These are phyloP conservation scores for Lathronympha strigana DNA, from an alignment of 2,888 invertebrate genomes.

Conservation along the genomic window DNA sequence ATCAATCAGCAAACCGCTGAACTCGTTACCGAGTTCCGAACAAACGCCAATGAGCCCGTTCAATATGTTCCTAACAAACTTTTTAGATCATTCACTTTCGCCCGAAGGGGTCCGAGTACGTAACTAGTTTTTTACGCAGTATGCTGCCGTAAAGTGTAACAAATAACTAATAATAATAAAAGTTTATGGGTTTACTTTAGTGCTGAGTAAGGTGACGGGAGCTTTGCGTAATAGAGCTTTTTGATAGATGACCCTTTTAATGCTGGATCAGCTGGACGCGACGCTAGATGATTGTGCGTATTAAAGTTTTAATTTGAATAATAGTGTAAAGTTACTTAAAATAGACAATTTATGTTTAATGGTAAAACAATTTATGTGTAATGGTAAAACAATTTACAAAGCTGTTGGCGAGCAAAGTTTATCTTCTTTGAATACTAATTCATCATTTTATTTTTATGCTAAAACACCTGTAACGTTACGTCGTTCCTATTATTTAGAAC, in stretches of 20 bases:
- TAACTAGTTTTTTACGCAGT: conserved; percentile 52
- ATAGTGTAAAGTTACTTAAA: neutral
- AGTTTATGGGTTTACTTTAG: conserved; percentile 39
- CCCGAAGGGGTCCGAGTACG: conserved; percentile 59
- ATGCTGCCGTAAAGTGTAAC: conserved; percentile 36
- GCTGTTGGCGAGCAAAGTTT: neutral
- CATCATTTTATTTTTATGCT: too few species aligned
- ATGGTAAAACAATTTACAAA: too few species aligned
- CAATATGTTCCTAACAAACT: conserved; percentile 73
- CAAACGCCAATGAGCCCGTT: conserved; percentile 67
- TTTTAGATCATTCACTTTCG: conserved; percentile 81
- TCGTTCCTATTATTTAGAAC: too few species aligned
- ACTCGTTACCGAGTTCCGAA: conserved; percentile 77
- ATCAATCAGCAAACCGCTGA: conserved; percentile 78
- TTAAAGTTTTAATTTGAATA: conserved; percentile 43
- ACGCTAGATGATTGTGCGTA: conserved; percentile 21
- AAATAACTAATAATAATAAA: conserved; percentile 42
- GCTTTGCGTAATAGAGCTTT: conserved; percentile 34
- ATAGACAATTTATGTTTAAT: neutral
- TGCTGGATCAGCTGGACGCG: conserved; percentile 33
- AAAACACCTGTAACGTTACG: too few species aligned
- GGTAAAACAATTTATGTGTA: neutral
- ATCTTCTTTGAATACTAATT: too few species aligned
- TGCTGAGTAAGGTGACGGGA: conserved; percentile 22
- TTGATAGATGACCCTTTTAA: conserved; percentile 46